Evolutionary conservation across 2,888 invertebrate genomes (phyloP), one percentile per base, ranked within the genome.

Genomic region (Drosophila paranaensis): DNA sequence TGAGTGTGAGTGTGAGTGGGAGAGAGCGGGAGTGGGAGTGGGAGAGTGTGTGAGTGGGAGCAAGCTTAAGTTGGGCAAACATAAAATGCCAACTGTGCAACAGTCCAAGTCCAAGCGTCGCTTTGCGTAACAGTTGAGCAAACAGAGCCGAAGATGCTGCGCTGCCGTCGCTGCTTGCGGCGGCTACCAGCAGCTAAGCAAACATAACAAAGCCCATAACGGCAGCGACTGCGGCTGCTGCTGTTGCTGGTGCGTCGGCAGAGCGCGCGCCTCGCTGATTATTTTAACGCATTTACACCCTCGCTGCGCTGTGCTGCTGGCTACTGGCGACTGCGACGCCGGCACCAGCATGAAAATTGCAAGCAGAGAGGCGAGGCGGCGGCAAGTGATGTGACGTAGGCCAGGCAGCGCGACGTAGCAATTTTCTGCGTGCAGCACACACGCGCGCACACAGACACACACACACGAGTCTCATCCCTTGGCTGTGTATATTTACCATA

Each of bases 401-500:
- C 81, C 10, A 33, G 33, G 33, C 33, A 79, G 64, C 65, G 46
- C 64, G 54, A 39, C 37, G 40, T 43, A 51, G 35, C 46, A 68
- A 60, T 73, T 74, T 68, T 68, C 58, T 60, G 45, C 62, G 40
- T 50, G 53, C 30, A 37, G n/a, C 39, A 10, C 40, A 77, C 43
- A 37, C 54, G 45, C 27, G 14, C 3, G 30, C 53, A 53, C 14
- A 37, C 13, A n/a, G 37, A 6, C 37, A 33, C 37, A 51, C 45
- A 20, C 20, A 20, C 20, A 20, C 37, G 14, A 53, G 6, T 25
- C 74, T 58, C 71, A 76, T 71, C 60, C 65, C 61, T 45, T 68
- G 65, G 61, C 51, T 73, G 69, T 69, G 76, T 68, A 60, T 78
- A 64, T 78, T 84, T 82, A 88, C 85, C 89, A 89, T 89, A 89